Conservation (phyloP, 2,888 invertebrate genomes). For the Temnothorax rugatulus region DNA sequence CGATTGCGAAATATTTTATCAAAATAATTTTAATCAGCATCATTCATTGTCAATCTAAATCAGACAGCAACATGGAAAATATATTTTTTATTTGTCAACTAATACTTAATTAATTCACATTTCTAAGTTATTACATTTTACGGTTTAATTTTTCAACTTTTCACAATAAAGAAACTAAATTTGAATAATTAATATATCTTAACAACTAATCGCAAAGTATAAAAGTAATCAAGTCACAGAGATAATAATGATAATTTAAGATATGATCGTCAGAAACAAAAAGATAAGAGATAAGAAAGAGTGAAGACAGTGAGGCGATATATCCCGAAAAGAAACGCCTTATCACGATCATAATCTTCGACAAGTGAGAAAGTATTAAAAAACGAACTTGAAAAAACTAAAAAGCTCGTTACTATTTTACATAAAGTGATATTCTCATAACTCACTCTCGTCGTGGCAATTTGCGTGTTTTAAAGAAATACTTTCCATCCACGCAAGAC, state of each 20-base stretch:
- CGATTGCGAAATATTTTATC: constrained; percentile 5
- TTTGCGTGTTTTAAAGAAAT: constrained; percentile 44
- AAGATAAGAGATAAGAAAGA: constrained; percentile 5
- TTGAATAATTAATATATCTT: not conserved
- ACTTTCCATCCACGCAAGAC: constrained; percentile 25
- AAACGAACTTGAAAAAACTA: not conserved
- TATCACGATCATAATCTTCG: not conserved
- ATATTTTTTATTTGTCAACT: not conserved
- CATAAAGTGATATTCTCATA: constrained; percentile 17
- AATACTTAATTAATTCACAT: not conserved
- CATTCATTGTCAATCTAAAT: not conserved
- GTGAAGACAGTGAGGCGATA: constrained; percentile 4
- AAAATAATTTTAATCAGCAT: not conserved
- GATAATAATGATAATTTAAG: constrained; percentile 7
- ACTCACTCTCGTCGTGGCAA: constrained; percentile 17
- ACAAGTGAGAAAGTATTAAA: not conserved
- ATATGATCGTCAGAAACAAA: not conserved
- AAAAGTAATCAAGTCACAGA: constrained; percentile 13
- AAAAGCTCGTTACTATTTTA: constrained; percentile 29
- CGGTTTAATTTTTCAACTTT: not conserved
- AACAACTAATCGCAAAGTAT: not conserved
- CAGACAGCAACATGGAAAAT: not conserved
- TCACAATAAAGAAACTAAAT: not conserved
- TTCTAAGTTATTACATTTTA: not conserved
- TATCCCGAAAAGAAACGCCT: not conserved